Conservation (phyloP, 2,888 invertebrate species). For the Heliconius cydno region DNA sequence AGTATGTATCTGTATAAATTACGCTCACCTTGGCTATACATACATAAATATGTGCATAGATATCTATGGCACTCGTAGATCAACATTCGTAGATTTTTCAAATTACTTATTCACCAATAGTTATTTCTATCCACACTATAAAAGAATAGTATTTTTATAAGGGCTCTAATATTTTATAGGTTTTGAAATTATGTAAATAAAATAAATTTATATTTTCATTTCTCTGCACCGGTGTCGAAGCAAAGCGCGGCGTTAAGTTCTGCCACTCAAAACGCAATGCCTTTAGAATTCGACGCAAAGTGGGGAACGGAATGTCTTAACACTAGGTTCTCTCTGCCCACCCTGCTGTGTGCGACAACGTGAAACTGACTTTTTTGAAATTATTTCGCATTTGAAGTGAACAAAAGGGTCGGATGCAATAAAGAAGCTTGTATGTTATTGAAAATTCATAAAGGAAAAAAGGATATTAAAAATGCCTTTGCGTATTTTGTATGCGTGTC, state of each 20-base stretch:
- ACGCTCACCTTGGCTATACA: neutral
- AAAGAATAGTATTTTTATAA: neutral
- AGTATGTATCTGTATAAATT: slow-evolving; percentile 6
- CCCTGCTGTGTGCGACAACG: too few relatives aligned
- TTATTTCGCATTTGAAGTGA: neutral
- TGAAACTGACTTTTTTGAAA: neutral
- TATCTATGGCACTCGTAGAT: neutral
- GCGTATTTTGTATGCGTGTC: neutral
- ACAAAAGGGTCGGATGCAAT: slow-evolving; percentile 5
- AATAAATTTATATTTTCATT: too few relatives aligned
- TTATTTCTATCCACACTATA: neutral
- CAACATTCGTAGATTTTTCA: neutral
- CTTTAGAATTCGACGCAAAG: too few relatives aligned
- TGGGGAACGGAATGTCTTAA: too few relatives aligned
- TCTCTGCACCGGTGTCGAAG: too few relatives aligned
- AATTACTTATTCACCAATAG: neutral
- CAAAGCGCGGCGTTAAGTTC: too few relatives aligned
- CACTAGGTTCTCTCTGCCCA: too few relatives aligned
- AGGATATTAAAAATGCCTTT: slow-evolving; percentile 15
- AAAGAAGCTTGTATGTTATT: slow-evolving; percentile 9
- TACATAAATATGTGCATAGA: neutral
- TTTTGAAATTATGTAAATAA: too few relatives aligned
- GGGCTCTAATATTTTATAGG: neutral
- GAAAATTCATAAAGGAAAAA: slow-evolving; percentile 24
- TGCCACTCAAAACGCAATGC: too few relatives aligned